These are phyloP conservation scores for Zaprionus inermis DNA, from an alignment of 1,140 invertebrate genomes.

Conservation along the genomic window DNA sequence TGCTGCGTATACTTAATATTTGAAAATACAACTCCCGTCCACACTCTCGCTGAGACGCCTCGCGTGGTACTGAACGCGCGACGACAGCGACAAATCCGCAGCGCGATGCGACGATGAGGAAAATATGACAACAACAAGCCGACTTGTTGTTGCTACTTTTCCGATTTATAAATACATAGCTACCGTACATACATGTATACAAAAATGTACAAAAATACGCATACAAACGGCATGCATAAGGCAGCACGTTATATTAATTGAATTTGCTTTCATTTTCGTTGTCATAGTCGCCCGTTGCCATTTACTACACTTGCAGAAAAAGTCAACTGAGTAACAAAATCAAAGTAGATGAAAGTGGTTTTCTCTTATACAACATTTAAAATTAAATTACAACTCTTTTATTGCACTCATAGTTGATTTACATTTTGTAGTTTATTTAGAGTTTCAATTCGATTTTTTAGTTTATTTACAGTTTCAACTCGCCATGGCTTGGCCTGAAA, in stretches of 20 bases:
- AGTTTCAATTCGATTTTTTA: not conserved
- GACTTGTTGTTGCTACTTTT: constrained; percentile 44
- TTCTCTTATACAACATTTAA: not conserved
- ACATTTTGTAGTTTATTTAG: not conserved
- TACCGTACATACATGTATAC: constrained; percentile 4
- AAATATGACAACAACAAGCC: constrained; percentile 26
- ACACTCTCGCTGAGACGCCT: constrained; percentile 23
- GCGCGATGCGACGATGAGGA: constrained; percentile 5
- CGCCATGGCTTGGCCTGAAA: too few species aligned
- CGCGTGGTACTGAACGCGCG: constrained; percentile 39
- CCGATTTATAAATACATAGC: constrained; percentile 64
- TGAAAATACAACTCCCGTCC: not conserved
- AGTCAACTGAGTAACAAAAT: not conserved
- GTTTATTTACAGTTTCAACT: not conserved
- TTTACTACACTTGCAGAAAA: constrained; percentile 30
- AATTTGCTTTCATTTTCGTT: constrained; percentile 75
- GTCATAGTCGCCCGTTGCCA: constrained; percentile 50
- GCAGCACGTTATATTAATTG: constrained; percentile 60
- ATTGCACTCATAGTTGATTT: not conserved
- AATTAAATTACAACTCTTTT: not conserved
- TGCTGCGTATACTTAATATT: constrained; percentile 28
- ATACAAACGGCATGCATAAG: constrained; percentile 1
- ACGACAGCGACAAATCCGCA: constrained; percentile 4
- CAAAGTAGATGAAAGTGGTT: not conserved
- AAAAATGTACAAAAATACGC: constrained; percentile 10